phyloP scores from a whole-genome alignment of 1,140 invertebrate genomes.

The Eumaeus atala region DNA sequence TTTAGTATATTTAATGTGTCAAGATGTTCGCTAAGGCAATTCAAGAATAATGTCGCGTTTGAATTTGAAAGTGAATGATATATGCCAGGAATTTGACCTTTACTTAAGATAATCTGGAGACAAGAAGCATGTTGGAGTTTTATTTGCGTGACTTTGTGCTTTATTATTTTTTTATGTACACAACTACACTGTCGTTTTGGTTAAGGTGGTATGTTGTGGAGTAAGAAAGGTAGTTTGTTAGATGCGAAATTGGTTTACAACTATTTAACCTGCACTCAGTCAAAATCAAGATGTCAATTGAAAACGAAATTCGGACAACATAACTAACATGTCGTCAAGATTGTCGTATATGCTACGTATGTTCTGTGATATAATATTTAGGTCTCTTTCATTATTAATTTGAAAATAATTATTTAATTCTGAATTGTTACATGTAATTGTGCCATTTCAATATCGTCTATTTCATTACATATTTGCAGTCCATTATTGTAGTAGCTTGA shows the following conservation, averaged over 20 bases:
- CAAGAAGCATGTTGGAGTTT: constrained; percentile 27
- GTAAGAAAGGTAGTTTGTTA: constrained; percentile 18
- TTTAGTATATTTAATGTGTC: constrained; percentile 11
- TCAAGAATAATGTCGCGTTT: constrained; percentile 15
- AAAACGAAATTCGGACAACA: constrained; percentile 15
- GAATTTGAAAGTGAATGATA: constrained; percentile 20
- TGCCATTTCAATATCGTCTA: constrained; percentile 16
- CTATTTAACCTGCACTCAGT: constrained; percentile 15
- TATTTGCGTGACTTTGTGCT: constrained; percentile 21
- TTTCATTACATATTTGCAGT: constrained; percentile 1
- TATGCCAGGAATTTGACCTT: constrained; percentile 13
- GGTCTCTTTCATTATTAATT: constrained; percentile 15
- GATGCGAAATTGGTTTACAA: constrained; percentile 24
- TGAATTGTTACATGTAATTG: constrained; percentile 9
- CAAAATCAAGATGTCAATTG: too few relatives aligned
- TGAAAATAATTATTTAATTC: constrained; percentile 10
- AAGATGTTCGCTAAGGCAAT: constrained; percentile 14
- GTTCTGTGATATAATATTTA: constrained; percentile 25
- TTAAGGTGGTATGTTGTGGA: constrained; percentile 19
- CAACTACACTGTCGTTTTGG: constrained; percentile 27
- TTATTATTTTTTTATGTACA: constrained; percentile 20
- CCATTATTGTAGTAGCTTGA: too few relatives aligned
- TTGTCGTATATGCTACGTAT: constrained; percentile 29
- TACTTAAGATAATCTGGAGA: constrained; percentile 23
- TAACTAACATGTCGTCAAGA: constrained; percentile 23